Percentiles rank a stretch among this genome's conserved stretches.
These are phyloP conservation scores for Phymastichus coffea DNA, from an alignment of 1,140 invertebrate species.

Conservation along the genomic window DNA sequence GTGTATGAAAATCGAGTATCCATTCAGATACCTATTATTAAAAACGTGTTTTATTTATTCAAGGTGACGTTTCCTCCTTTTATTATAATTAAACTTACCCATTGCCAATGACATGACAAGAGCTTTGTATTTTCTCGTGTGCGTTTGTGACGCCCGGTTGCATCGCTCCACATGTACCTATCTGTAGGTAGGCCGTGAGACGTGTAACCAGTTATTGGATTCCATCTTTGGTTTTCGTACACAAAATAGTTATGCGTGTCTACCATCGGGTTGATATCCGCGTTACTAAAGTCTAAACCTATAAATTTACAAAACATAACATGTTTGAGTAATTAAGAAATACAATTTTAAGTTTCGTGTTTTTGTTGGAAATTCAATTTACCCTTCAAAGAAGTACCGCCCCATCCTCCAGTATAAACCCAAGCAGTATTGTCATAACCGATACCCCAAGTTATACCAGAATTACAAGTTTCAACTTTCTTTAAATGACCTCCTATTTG, in stretches of 20 bases:
- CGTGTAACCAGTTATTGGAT: slow-evolving; percentile 85
- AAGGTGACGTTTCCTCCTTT: neutral
- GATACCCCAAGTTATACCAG: slow-evolving; percentile 84
- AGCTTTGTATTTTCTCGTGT: slow-evolving; percentile 83
- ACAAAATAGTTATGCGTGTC: slow-evolving; percentile 83
- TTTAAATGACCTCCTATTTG: slow-evolving; percentile 82
- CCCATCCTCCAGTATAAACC: slow-evolving; percentile 85
- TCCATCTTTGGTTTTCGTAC: slow-evolving; percentile 94
- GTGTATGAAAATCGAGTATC: slow-evolving; percentile 84
- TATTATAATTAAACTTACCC: slow-evolving; percentile 60
- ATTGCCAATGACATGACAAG: slow-evolving; percentile 84
- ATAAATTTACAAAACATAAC: slow-evolving; percentile 18
- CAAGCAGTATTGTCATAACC: slow-evolving; percentile 81
- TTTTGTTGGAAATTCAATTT: slow-evolving; percentile 26
- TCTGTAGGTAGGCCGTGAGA: slow-evolving; percentile 83
- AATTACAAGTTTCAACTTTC: slow-evolving; percentile 72
- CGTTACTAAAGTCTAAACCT: slow-evolving; percentile 66
- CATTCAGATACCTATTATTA: slow-evolving; percentile 75
- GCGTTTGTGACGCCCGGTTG: slow-evolving; percentile 75
- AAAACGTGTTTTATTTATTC: neutral
- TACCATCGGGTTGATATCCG: slow-evolving; percentile 74
- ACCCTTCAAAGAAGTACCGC: slow-evolving; percentile 76
- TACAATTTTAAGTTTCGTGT: neutral
- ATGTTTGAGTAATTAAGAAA: neutral
- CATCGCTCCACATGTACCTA: slow-evolving; percentile 87